A percentile compares a stretch with the other conserved stretches of the same genome.
Conservation (phyloP, 2,113 vertebrate genomes). For the Callopanchax toddi region DNA sequence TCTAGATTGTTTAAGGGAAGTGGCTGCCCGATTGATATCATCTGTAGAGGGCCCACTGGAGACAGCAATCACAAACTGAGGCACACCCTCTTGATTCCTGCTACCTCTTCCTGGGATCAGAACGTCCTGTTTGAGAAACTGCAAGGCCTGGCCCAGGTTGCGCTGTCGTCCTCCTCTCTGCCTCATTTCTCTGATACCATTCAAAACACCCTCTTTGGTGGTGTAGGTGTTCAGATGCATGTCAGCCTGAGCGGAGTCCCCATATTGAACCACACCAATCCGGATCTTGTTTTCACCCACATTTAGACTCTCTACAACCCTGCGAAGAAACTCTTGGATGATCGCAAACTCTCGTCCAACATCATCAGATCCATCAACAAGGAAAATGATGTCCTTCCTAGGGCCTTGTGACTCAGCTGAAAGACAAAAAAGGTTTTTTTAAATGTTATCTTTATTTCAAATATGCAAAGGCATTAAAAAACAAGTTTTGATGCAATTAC, state of each 20-base stretch:
- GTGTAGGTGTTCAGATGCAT: conserved; percentile 87
- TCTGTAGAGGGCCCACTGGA: conserved; percentile 87
- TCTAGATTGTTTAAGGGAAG: conserved; percentile 82
- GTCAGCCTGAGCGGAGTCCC: conserved; percentile 80
- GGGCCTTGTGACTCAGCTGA: conserved; percentile 76
- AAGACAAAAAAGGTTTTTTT: conserved; percentile 32
- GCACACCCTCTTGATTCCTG: conserved; percentile 84
- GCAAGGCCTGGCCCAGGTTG: conserved; percentile 89
- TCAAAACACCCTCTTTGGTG: conserved; percentile 82
- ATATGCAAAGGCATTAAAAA: too few relatives aligned
- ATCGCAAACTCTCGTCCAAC: conserved; percentile 86
- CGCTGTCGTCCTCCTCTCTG: conserved; percentile 83
- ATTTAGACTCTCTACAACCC: conserved; percentile 86
- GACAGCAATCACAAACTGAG: conserved; percentile 90
- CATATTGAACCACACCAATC: conserved; percentile 89
- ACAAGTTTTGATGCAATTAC: background rate
- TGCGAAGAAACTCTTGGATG: conserved; percentile 86
- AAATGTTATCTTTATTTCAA: too few relatives aligned
- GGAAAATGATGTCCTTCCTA: conserved; percentile 90
- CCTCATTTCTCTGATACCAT: conserved; percentile 73
- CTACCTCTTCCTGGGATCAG: conserved; percentile 83
- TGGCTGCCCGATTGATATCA: conserved; percentile 79
- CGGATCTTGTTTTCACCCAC: conserved; percentile 87
- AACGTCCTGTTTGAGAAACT: conserved; percentile 82
- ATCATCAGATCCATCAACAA: conserved; percentile 89